Evolutionary conservation across 2,113 vertebrate genomes (phyloP), one percentile per base, ranked within the genome.

Genomic region (Pipra filicauda): DNA sequence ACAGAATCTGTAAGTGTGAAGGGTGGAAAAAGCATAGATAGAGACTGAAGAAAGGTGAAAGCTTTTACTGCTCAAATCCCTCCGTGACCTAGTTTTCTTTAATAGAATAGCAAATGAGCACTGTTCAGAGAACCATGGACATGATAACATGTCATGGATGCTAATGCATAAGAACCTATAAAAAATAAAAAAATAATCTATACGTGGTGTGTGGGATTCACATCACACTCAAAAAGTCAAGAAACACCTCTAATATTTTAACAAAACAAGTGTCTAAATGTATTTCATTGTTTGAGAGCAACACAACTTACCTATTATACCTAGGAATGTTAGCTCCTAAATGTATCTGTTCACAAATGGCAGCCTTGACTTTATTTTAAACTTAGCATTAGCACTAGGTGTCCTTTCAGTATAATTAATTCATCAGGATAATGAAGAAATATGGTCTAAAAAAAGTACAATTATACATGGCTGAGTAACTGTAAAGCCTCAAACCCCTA

Each of bases 91-190:
- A 10, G 1, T 59, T 77, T 81, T 57, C 33, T 87, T 67, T 19
- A 59, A 8, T 3, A 71, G 37, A 5, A 5, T 1, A 49, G 11
- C n/a, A 70, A 79, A 57, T 0, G 1, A 67, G 7, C 4, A 12
- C 37, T 58, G 30, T 11, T 64, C 37, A n/a, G 51, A 64, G 65
- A 43, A 52, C 12, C 19, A n/a, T 16, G 10, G 41, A 18, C 14
- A 12, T 43, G 11, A 28, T 33, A 71, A 49, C 0, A 15, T 1
- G 0, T 43, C 4, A 22, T 3, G 12, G 28, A 41, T 73, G 27
- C 6, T 59, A 74, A 71, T 7, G 9, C 8, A 33, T 24, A 17
- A 59, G 44, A 75, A 72, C 3, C 8, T 61, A 33, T 71, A 65
- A 82, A 78, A 75, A 7, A 23, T 9, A 14, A 0, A 57, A 76